Evolutionary conservation across 2,113 vertebrate species (phyloP), one percentile per base, ranked within the genome.

Genomic region (Ondatra zibethicus): DNA sequence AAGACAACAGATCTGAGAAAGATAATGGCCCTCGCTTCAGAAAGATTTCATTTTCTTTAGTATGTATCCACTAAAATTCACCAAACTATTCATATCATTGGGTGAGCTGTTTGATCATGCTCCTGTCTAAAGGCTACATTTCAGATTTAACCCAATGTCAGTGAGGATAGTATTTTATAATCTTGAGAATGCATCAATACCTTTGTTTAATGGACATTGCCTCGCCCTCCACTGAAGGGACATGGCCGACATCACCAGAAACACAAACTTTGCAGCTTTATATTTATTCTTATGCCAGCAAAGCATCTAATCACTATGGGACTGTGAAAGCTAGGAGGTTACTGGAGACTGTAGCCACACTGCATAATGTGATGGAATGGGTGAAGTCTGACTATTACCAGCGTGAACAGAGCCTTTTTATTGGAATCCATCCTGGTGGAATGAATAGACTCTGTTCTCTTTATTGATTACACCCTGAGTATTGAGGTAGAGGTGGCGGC

Each of bases 401-500:
- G 73, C n/a, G 75, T 96, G 96, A 97, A 97, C 61, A 96, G 95
- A 91, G 95, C 27, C 70, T 89, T 97, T 97, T 96, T 95, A 86
- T 96, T 93, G 95, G 94, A 96, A 88, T 88, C 88, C 94, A 86
- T 97, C 92, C 96, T 96, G 84, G 72, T 93, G 93, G 92, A 96
- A 97, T 97, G 96, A 98, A 97, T 93, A 97, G 95, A 78, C 55
- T 93, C 95, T 97, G 91, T 96, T 88, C 92, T 97, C 96, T 95
- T 98, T 98, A 97, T 97, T 97, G 96, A 98, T 98, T 96, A 94
- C 80, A 92, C 87, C 89, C 95, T 86, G 91, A 96, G 95, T 95
- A 94, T 93, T 92, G 73, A 97, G 95, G 95, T 19, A 92, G 92
- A 93, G 72, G 90, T 96, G 93, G 77, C 81, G 36, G 36, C 47